Evolutionary conservation across 2,888 invertebrate genomes (phyloP).

Genomic region (Eupithecia exiguata): DNA sequence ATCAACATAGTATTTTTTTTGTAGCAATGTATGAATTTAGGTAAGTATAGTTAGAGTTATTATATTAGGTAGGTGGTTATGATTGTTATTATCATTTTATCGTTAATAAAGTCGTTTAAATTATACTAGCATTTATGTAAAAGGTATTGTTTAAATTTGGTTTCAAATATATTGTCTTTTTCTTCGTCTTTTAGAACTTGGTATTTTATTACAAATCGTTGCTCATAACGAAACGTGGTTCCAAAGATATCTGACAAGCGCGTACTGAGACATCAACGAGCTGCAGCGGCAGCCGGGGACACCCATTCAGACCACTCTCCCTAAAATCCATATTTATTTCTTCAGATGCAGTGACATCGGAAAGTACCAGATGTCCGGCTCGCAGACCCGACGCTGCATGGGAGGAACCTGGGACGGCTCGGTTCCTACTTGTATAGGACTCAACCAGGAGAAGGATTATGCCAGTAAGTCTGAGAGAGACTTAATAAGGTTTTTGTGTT

Average conservation of each 20-base stretch:
- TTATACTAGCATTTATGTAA: too few relatives aligned
- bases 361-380: slow-evolving; percentile 92
- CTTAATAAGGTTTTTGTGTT: neutral
- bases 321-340: slow-evolving; percentile 1
- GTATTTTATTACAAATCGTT: too few relatives aligned
- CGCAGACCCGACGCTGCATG: slow-evolving; percentile 87
- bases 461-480: slow-evolving; percentile 85
- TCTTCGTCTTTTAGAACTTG: too few relatives aligned
- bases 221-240: neutral
- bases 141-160: too few relatives aligned
- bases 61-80: too few relatives aligned
- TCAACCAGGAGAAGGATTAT: slow-evolving; percentile 94
- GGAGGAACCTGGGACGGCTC: slow-evolving; percentile 92
- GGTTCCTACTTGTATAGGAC: slow-evolving; percentile 90
- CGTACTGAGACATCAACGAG: neutral
- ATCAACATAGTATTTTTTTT: too few relatives aligned
- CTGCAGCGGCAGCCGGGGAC: neutral
- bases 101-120: too few relatives aligned
- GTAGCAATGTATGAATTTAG: too few relatives aligned
- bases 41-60: too few relatives aligned
- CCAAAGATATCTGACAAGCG: neutral
- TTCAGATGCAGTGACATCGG: slow-evolving; percentile 91
- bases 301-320: neutral
- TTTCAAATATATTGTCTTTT: too few relatives aligned
- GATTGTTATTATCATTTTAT: too few relatives aligned